These are phyloP conservation scores for Coelopa pilipes DNA, from an alignment of 2,888 invertebrate genomes.

Conservation along the genomic window DNA sequence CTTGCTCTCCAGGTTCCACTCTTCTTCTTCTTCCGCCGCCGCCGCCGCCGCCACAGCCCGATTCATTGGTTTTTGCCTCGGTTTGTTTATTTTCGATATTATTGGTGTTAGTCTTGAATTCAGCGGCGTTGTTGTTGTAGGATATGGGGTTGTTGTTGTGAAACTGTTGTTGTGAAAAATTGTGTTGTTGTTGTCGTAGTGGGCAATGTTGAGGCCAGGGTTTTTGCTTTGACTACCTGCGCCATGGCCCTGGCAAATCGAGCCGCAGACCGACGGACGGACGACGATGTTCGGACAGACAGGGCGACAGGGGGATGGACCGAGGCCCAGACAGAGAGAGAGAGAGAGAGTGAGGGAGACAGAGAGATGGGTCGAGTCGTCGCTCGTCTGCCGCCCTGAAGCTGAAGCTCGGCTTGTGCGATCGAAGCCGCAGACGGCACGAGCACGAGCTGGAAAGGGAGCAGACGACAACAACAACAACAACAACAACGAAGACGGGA, in stretches of 20 bases:
- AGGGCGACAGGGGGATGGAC: background rate
- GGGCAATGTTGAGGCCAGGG: conserved; percentile 25
- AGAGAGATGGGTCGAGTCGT: too few species aligned
- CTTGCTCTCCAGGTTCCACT: too few species aligned
- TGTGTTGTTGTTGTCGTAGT: background rate
- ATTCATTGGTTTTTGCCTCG: conserved; percentile 8
- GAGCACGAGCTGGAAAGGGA: background rate
- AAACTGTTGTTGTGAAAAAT: conserved; percentile 5
- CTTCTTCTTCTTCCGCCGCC: too few species aligned
- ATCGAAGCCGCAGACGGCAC: background rate
- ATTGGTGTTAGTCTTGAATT: background rate
- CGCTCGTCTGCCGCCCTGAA: too few species aligned
- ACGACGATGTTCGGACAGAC: background rate
- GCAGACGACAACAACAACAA: background rate
- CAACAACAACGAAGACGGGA: background rate
- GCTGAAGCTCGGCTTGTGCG: conserved; percentile 19
- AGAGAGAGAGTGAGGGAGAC: too few species aligned
- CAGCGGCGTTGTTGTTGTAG: too few species aligned
- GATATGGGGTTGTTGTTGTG: background rate
- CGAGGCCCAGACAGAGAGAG: too few species aligned
- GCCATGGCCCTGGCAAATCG: too few species aligned
- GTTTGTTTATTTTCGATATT: conserved; percentile 17
- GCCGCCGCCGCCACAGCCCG: too few species aligned
- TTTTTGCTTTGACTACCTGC: conserved; percentile 24
- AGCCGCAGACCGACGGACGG: background rate